Conservation (phyloP, 2,888 invertebrate species). For the Oithona nana region DNA sequence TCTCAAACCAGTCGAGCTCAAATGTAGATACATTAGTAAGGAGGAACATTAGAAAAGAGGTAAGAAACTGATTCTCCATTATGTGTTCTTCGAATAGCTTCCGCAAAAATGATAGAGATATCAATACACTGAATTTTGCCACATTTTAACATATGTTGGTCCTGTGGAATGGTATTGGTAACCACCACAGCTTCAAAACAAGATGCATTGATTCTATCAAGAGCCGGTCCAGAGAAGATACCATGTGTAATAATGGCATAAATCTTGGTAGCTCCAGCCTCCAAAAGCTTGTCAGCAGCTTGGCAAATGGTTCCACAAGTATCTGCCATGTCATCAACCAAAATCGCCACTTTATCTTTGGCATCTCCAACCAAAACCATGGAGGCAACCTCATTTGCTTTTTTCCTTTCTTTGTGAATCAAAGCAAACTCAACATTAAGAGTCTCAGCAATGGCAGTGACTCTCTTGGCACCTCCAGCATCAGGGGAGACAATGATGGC, state of each 20-base stretch:
- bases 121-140: constrained; percentile 89
- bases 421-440: constrained; percentile 81
- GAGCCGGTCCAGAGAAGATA: constrained; percentile 84
- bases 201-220: constrained; percentile 76
- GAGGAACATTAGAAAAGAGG: constrained; percentile 93
- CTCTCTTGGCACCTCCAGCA: constrained; percentile 84
- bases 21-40: constrained; percentile 41
- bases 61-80: constrained; percentile 98
- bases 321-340: constrained; percentile 94
- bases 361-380: constrained; percentile 94
- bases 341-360: constrained; percentile 68
- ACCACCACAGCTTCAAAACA: constrained; percentile 87
- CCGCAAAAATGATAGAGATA: constrained; percentile 98
- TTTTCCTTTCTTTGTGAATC: constrained; percentile 86
- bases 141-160: constrained; percentile 77
- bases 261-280: constrained; percentile 72
- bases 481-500: constrained; percentile 88
- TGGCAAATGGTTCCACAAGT: constrained; percentile 66
- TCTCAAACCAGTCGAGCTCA: no score
- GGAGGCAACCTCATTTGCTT: constrained; percentile 85
- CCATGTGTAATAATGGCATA: constrained; percentile 88
- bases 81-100: constrained; percentile 93
- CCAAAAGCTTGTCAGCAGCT: constrained; percentile 40
- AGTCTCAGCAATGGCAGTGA: constrained; percentile 71
- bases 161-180: constrained; percentile 89